Percentiles rank a stretch among this genome's conserved stretches.
These are phyloP conservation scores for Argopecten irradians DNA, from an alignment of 1,140 invertebrate genomes.

Conservation along the genomic window DNA sequence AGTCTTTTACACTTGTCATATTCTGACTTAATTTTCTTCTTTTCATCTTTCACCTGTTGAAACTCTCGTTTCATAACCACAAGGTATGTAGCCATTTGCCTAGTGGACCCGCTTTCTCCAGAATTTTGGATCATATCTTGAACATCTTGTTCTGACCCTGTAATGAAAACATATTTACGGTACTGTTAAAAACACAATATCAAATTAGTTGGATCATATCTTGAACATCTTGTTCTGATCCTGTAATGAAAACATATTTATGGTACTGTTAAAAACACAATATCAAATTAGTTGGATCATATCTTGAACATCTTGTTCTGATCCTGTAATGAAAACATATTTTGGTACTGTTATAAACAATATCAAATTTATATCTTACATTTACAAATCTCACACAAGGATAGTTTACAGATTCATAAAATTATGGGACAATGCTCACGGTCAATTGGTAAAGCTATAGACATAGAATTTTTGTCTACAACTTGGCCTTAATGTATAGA, in stretches of 20 bases:
- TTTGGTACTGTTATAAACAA: no score
- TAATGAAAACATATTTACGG: neutral
- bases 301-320: slow-evolving; percentile 54
- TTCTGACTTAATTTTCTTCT: slow-evolving; percentile 56
- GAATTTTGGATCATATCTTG: slow-evolving; percentile 49
- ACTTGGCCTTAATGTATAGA: no score
- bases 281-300: slow-evolving; percentile 34
- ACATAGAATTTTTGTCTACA: no score
- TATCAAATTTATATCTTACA: no score
- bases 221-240: slow-evolving; percentile 56
- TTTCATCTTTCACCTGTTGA: slow-evolving; percentile 56
- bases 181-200: no score
- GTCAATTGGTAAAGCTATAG: no score
- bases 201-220: slow-evolving; percentile 37
- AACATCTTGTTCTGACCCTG: slow-evolving; percentile 59
- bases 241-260: slow-evolving; percentile 39
- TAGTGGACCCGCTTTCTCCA: slow-evolving; percentile 47
- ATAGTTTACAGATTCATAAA: no score
- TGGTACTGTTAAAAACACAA: no score
- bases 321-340: slow-evolving; percentile 49
- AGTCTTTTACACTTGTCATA: slow-evolving; percentile 51
- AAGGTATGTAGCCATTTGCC: slow-evolving; percentile 54
- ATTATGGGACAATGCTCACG: no score
- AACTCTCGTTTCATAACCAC: slow-evolving; percentile 63
- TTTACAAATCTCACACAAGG: no score